These are phyloP conservation scores for Engraulis encrasicolus DNA, from an alignment of 2,113 vertebrate genomes.

Conservation along the genomic window DNA sequence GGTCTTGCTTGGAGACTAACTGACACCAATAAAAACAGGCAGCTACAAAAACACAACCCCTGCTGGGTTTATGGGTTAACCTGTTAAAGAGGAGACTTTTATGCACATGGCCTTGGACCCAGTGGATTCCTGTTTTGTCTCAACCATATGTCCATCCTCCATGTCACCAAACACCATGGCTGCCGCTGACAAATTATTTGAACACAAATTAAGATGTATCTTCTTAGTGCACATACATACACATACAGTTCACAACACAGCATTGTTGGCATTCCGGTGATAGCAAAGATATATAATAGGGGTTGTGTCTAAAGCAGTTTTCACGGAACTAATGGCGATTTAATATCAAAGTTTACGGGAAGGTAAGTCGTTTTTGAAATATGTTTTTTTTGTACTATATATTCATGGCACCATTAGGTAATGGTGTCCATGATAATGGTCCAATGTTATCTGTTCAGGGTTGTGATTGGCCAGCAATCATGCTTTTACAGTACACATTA, in stretches of 20 bases:
- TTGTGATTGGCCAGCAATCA: neutral
- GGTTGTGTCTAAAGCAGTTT: too few species aligned
- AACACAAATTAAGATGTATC: too few species aligned
- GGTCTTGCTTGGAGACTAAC: neutral
- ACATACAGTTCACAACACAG: neutral
- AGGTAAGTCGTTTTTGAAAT: neutral
- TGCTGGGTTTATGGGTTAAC: neutral
- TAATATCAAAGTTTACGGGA: neutral
- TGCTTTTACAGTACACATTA: too few species aligned
- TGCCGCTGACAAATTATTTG: neutral
- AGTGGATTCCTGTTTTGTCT: neutral
- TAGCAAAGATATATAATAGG: too few species aligned
- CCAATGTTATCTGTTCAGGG: neutral
- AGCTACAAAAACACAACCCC: neutral
- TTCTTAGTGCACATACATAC: neutral
- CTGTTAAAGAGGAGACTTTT: neutral
- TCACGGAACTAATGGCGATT: neutral
- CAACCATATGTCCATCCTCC: neutral
- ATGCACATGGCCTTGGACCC: neutral
- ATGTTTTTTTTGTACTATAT: neutral
- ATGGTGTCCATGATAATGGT: neutral
- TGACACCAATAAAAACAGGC: constrained; percentile 3
- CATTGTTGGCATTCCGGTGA: too few species aligned
- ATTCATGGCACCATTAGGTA: neutral
- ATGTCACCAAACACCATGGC: neutral